Evolutionary conservation across 2,797 vertebrate genomes (phyloP).

Genomic region (Chiroxiphia lanceolata): DNA sequence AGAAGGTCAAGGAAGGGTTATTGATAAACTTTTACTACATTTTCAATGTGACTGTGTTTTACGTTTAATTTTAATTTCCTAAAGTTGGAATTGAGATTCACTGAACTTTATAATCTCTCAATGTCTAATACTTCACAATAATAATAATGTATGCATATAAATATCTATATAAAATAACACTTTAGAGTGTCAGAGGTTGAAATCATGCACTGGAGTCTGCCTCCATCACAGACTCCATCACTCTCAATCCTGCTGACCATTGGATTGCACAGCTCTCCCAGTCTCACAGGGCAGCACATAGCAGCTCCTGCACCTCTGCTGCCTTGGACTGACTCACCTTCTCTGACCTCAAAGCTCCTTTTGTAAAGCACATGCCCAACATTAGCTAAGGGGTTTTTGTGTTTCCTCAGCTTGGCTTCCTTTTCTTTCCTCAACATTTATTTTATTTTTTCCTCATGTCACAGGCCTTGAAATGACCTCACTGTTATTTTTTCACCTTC

Average conservation of each 20-base stretch:
- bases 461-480: not conserved
- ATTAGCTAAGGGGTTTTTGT: not conserved
- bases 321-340: not conserved
- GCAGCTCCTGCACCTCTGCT: not conserved
- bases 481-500: not conserved
- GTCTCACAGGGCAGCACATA: rapidly evolving
- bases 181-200: not conserved
- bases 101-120: not conserved
- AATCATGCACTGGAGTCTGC: not conserved
- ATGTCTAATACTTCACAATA: not conserved
- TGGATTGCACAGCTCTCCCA: not conserved
- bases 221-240: not conserved
- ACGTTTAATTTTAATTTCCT: not conserved
- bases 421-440: not conserved
- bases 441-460: no score
- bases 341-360: not conserved
- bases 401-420: not conserved
- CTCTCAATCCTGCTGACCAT: not conserved
- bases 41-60: not conserved
- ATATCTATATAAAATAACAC: not conserved
- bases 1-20: not conserved
- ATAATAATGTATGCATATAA: not conserved
- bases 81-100: not conserved
- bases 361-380: not conserved
- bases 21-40: not conserved